Evolutionary conservation across 2,113 vertebrate species (phyloP).

Genomic region (Alaudala cheleensis): DNA sequence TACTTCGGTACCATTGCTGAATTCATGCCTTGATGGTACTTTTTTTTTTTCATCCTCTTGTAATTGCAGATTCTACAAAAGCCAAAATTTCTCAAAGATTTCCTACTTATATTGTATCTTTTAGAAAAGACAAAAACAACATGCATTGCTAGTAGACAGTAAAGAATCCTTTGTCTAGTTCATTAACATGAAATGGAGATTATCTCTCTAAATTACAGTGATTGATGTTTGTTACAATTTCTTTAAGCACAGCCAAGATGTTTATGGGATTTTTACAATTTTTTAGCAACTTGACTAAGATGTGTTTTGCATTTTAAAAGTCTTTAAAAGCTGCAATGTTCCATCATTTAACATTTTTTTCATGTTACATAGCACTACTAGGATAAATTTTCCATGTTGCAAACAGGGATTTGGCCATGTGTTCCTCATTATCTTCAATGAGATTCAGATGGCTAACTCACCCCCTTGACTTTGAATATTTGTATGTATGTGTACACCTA

Average conservation of each 20-base stretch:
- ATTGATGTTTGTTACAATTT: neutral
- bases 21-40: neutral
- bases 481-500: neutral
- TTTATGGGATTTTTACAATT: neutral
- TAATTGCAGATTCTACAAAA: neutral
- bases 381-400: neutral
- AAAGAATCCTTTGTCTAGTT: neutral
- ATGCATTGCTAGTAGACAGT: neutral
- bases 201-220: neutral
- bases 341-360: slow-evolving; percentile 37
- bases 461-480: neutral
- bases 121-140: neutral
- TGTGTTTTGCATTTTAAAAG: neutral
- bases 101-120: neutral
- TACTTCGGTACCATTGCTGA: neutral
- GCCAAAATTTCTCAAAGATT: neutral
- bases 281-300: neutral
- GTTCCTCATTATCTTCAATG: slow-evolving; percentile 19
- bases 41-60: neutral
- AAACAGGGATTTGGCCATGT: neutral
- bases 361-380: neutral
- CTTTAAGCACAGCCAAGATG: neutral
- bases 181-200: neutral
- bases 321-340: neutral
- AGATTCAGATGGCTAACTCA: neutral